Conservation (phyloP, 2,888 invertebrate genomes). For the Drosophila fungiperda region DNA sequence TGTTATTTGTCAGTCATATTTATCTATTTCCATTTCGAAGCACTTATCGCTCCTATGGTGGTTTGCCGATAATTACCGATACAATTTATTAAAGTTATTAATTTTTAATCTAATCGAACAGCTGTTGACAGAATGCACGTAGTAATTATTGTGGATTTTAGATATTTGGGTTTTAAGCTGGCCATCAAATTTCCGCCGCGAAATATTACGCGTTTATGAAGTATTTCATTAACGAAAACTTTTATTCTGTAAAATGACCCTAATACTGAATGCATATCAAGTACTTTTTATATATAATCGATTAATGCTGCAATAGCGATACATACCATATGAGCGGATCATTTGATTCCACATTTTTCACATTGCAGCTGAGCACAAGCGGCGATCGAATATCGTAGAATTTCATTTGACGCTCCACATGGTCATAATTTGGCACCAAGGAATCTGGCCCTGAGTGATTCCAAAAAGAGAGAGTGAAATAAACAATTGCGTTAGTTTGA, state of each 20-base stretch:
- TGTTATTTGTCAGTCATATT: not conserved
- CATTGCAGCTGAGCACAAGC: constrained; percentile 84
- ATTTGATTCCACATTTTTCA: constrained; percentile 60
- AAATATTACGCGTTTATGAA: too few species aligned
- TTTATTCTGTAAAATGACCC: not conserved
- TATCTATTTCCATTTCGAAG: not conserved
- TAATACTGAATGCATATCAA: not conserved
- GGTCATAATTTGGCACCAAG: constrained; percentile 84
- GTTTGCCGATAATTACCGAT: not conserved
- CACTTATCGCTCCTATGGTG: not conserved
- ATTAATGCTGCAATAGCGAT: not conserved
- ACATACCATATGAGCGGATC: constrained; percentile 67
- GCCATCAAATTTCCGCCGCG: too few species aligned
- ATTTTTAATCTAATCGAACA: not conserved
- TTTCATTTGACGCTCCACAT: constrained; percentile 80
- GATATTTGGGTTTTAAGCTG: not conserved
- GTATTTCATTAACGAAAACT: too few species aligned
- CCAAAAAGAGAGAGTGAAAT: constrained; percentile 22
- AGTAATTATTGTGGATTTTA: not conserved
- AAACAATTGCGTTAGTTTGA: constrained; percentile 31
- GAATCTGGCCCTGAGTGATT: constrained; percentile 76
- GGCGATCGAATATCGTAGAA: constrained; percentile 82
- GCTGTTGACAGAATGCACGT: not conserved
- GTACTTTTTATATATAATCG: not conserved
- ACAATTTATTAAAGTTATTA: not conserved